phyloP scores from a whole-genome alignment of 2,797 vertebrate genomes.

The Siniperca obscura region DNA sequence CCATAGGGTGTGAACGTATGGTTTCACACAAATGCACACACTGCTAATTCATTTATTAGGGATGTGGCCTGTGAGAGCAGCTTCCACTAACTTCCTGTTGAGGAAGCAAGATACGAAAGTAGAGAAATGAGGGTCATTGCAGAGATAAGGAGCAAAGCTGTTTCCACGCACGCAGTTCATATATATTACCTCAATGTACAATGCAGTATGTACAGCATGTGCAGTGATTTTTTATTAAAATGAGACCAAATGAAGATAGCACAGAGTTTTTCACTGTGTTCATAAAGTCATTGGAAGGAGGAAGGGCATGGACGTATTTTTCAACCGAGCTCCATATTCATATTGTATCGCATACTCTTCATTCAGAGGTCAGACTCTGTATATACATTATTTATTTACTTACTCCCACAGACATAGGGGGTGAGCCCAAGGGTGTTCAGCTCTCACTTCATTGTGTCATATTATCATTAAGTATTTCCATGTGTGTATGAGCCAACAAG shows the following conservation, averaged over 20 bases:
- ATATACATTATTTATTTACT: background rate
- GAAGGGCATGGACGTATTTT: too few relatives aligned
- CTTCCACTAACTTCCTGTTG: constrained; percentile 67
- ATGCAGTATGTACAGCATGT: background rate
- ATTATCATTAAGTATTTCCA: background rate
- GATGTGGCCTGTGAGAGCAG: constrained; percentile 60
- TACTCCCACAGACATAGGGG: background rate
- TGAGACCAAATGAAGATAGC: constrained; percentile 12
- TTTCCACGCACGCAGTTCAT: constrained; percentile 9
- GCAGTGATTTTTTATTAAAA: constrained; percentile 21
- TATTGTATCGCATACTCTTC: background rate
- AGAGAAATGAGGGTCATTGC: constrained; percentile 60
- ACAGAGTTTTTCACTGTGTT: background rate
- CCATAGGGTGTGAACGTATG: constrained; percentile 32
- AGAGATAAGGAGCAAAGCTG: constrained; percentile 64
- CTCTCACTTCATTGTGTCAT: background rate
- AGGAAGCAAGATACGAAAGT: constrained; percentile 75
- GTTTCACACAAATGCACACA: constrained; percentile 31
- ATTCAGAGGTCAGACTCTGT: background rate
- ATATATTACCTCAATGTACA: constrained; percentile 34
- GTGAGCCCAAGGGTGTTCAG: background rate
- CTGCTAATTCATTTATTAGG: constrained; percentile 66
- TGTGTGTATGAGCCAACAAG: background rate
- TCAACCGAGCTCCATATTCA: background rate
- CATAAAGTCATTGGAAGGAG: constrained; percentile 6